These are phyloP conservation scores for Anser brachyrhynchus DNA, from an alignment of 2,113 vertebrate genomes.

Conservation along the genomic window DNA sequence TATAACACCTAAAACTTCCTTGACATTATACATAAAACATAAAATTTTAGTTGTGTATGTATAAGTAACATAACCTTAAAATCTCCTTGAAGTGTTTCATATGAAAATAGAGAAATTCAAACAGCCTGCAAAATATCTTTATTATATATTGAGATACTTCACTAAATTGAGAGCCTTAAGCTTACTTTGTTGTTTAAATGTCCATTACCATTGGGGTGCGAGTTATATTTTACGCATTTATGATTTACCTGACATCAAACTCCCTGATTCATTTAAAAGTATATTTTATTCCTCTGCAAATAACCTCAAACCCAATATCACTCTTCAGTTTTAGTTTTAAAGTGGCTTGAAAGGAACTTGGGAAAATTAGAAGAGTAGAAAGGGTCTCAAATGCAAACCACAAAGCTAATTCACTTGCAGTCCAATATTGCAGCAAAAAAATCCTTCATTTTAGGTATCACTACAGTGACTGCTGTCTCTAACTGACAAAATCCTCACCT, in stretches of 20 bases:
- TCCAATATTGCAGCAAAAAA: background rate
- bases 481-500: background rate
- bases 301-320: background rate
- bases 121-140: background rate
- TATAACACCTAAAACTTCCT: background rate
- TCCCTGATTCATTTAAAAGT: background rate
- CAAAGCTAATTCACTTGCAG: background rate
- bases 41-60: background rate
- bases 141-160: background rate
- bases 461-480: background rate
- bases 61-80: background rate
- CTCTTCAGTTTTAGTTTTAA: background rate
- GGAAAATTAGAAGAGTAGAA: background rate
- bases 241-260: background rate
- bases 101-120: conserved; percentile 6
- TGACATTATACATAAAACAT: background rate
- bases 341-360: background rate
- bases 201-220: background rate
- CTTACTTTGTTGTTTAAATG: conserved; percentile 11
- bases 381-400: background rate
- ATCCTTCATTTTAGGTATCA: background rate
- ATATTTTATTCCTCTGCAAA: conserved; percentile 10
- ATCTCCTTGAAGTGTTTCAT: background rate
- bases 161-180: conserved; percentile 1
- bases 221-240: background rate